A percentile compares a stretch with the other conserved stretches of the same genome.
phyloP scores from a whole-genome alignment of 1,140 invertebrate genomes.

The Physella acuta region DNA sequence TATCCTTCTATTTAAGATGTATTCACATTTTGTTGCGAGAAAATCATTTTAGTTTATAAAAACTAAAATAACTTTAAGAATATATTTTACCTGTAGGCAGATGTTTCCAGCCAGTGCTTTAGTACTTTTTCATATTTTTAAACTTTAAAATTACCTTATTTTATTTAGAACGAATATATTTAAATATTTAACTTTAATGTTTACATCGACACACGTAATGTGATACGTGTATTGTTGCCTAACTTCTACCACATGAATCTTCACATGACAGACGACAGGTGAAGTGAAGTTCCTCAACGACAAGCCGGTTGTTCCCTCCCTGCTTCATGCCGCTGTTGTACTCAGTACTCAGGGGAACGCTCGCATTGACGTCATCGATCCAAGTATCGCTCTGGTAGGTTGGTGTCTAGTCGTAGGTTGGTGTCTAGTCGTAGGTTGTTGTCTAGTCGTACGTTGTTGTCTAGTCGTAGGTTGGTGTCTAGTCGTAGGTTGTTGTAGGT shows the following conservation, averaged over 20 bases:
- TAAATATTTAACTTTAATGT: neutral
- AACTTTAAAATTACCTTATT: neutral
- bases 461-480: too few relatives aligned
- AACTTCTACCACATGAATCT: neutral
- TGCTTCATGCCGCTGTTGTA: constrained; percentile 60
- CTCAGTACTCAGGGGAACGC: constrained; percentile 54
- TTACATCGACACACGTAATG: neutral
- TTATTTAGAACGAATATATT: neutral
- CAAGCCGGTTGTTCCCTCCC: constrained; percentile 44
- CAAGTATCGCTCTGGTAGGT: constrained; percentile 32
- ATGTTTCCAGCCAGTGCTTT: neutral
- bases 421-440: too few relatives aligned
- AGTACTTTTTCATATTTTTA: neutral
- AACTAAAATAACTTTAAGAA: too few relatives aligned
- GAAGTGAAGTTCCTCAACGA: constrained; percentile 61
- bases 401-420: neutral
- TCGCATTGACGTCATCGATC: constrained; percentile 30
- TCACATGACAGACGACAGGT: constrained; percentile 36
- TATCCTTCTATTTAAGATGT: too few relatives aligned
- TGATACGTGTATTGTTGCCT: neutral
- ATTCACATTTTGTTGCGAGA: too few relatives aligned
- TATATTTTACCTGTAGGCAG: too few relatives aligned
- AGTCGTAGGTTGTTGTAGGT: too few relatives aligned
- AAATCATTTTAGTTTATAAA: too few relatives aligned
- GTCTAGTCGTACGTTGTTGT: too few relatives aligned